phyloP scores from a whole-genome alignment of 2,113 vertebrate genomes.

The Nyctibius bracteatus region DNA sequence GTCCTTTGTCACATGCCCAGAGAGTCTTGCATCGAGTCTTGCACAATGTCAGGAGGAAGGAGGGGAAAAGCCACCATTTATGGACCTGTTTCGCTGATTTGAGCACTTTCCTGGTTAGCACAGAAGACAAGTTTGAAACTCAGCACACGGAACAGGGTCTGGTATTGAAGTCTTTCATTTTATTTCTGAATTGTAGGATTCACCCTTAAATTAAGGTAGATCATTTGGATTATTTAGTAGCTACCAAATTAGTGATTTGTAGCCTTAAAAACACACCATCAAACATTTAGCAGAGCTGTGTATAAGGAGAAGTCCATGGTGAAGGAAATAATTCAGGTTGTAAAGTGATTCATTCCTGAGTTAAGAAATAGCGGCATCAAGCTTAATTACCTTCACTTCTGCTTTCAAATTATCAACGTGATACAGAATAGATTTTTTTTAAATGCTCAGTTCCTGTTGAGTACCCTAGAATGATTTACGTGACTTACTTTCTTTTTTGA shows the following conservation, averaged over 20 bases:
- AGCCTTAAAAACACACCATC: not conserved
- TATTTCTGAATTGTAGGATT: not conserved
- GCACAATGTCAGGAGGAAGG: not conserved
- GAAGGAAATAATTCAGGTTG: not conserved
- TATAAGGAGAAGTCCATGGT: not conserved
- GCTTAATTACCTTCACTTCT: not conserved
- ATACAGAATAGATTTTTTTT: not conserved
- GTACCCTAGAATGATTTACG: not conserved
- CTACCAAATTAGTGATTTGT: not conserved
- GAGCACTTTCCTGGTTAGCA: not conserved
- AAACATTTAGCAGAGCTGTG: not conserved
- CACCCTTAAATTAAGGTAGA: not conserved
- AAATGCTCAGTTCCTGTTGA: not conserved
- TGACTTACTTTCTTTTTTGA: not conserved
- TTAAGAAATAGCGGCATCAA: not conserved
- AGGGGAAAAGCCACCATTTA: not conserved
- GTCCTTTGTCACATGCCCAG: not conserved
- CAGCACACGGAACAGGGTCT: not conserved
- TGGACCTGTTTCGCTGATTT: not conserved
- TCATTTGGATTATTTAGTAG: not conserved
- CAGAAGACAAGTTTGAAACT: not conserved
- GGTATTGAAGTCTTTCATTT: not conserved
- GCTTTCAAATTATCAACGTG: not conserved
- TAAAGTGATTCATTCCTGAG: not conserved
- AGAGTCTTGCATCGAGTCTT: not conserved